phyloP scores from a whole-genome alignment of 2,113 vertebrate species.

The Lophochroa leadbeateri region DNA sequence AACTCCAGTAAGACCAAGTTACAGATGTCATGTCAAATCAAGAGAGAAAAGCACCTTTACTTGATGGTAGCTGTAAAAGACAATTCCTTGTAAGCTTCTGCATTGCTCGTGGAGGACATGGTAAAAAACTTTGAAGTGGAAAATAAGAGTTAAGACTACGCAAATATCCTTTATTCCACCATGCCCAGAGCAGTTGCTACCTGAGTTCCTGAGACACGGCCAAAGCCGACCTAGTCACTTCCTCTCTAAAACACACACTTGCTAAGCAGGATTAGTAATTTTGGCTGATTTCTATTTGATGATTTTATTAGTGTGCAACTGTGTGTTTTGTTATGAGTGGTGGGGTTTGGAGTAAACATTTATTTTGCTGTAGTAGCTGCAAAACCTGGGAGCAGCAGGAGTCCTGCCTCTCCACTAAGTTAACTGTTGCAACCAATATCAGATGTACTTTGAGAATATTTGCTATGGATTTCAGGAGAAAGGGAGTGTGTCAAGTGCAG shows the following conservation, averaged over 20 bases:
- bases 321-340: not conserved
- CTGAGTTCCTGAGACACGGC: not conserved
- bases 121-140: not conserved
- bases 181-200: accelerated
- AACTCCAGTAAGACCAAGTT: not conserved
- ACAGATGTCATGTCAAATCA: not conserved
- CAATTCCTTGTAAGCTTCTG: not conserved
- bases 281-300: not conserved
- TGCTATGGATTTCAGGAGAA: constrained; percentile 1
- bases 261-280: not conserved
- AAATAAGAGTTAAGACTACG: not conserved
- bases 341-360: not conserved
- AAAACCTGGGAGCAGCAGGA: not conserved
- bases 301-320: not conserved
- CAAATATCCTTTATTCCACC: not conserved
- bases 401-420: not conserved
- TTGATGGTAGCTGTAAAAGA: not conserved
- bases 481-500: not conserved
- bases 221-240: not conserved
- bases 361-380: not conserved
- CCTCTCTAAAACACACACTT: not conserved
- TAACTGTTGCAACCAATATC: not conserved
- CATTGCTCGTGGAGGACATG: not conserved
- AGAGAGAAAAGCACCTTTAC: not conserved
- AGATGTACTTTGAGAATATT: not conserved